Percentiles rank a stretch among this genome's conserved stretches.
phyloP scores from a whole-genome alignment of 2,797 vertebrate species.

The Microctenopoma steveboyesi region DNA sequence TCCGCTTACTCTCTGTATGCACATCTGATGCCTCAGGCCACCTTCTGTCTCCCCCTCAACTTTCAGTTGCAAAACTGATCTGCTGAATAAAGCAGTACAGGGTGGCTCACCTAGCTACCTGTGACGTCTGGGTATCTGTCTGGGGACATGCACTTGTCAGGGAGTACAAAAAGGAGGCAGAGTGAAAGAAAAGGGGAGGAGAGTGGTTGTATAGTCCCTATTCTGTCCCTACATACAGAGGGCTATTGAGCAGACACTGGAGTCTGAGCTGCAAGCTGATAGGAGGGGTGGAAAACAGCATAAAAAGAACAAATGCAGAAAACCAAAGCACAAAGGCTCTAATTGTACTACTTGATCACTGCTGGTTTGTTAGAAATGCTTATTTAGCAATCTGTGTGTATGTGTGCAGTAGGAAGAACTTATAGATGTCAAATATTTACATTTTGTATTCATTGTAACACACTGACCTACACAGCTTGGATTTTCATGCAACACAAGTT shows the following conservation, averaged over 20 bases:
- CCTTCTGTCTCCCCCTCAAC: constrained; percentile 43
- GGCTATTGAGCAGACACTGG: constrained; percentile 76
- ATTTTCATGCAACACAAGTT: background rate
- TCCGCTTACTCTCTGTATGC: constrained; percentile 46
- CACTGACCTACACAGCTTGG: background rate
- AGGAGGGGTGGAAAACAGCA: constrained; percentile 67
- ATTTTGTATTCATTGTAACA: constrained; percentile 4
- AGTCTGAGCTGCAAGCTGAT: constrained; percentile 78
- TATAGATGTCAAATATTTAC: background rate
- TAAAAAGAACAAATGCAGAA: constrained; percentile 69
- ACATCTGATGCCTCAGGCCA: constrained; percentile 69
- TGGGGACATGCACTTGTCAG: constrained; percentile 73
- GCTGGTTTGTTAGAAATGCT: constrained; percentile 55
- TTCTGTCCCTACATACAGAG: constrained; percentile 79
- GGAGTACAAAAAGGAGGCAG: constrained; percentile 35
- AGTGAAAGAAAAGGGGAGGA: constrained; percentile 12
- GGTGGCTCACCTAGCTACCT: constrained; percentile 59
- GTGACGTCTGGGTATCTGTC: constrained; percentile 74
- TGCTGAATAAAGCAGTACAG: constrained; percentile 58
- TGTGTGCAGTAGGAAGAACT: constrained; percentile 17
- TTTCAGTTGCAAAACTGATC: constrained; percentile 59
- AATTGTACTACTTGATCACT: constrained; percentile 69
- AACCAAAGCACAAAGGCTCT: constrained; percentile 65
- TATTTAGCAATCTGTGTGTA: constrained; percentile 30
- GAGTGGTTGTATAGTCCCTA: constrained; percentile 61